Percentiles rank a stretch among this genome's conserved stretches.
Conservation (phyloP, 64 coral and sea anemone species). For the Montipora sp. region DNA sequence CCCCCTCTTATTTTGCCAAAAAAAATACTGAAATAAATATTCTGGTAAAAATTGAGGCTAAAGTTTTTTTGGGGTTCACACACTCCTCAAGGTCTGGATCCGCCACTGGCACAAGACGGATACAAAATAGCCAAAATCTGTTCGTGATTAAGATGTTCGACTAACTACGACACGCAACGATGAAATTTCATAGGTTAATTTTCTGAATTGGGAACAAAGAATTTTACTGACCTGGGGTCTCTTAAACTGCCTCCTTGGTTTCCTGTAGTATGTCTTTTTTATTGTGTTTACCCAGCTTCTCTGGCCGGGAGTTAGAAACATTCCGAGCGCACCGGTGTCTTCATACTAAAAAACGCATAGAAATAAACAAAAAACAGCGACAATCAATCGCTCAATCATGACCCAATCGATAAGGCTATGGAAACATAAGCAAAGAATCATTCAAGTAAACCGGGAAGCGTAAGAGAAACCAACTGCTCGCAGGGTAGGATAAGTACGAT, state of each 20-base stretch:
- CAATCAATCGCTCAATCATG: background rate
- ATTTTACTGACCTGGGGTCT: conserved; percentile 73
- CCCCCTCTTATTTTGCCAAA: too few species aligned
- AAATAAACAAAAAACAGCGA: background rate
- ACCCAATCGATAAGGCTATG: background rate
- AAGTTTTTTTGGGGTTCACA: too few species aligned
- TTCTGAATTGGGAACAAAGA: too few species aligned
- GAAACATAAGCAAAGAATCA: background rate
- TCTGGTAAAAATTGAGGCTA: too few species aligned
- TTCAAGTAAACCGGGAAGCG: background rate
- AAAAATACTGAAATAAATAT: too few species aligned
- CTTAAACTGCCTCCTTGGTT: conserved; percentile 89
- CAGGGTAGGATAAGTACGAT: background rate
- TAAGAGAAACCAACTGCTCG: too few species aligned
- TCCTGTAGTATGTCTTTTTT: conserved; percentile 90
- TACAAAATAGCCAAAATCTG: too few species aligned
- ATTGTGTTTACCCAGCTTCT: conserved; percentile 98
- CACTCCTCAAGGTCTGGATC: too few species aligned
- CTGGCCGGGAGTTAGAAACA: conserved; percentile 91
- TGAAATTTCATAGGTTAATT: too few species aligned
- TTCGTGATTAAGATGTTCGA: too few species aligned
- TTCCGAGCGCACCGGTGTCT: conserved; percentile 92
- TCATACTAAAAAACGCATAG: conserved; percentile 72
- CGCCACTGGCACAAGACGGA: too few species aligned
- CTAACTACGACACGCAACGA: too few species aligned